Evolutionary conservation across 2,888 invertebrate species (phyloP).

Genomic region (Gnatocerus cornutus): DNA sequence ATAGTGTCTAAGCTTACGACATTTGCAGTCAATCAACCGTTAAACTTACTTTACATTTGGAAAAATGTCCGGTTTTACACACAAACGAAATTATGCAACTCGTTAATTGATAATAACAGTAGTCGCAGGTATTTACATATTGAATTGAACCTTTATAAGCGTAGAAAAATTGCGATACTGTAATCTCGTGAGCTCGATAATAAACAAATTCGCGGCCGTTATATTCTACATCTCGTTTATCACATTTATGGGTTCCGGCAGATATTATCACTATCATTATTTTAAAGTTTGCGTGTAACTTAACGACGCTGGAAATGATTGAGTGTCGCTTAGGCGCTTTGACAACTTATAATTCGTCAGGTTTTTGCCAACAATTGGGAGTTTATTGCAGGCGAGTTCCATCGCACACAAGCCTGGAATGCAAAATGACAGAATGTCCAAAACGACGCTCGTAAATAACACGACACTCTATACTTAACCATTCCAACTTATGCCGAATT

Average conservation of each 20-base stretch:
- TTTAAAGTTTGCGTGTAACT: constrained; percentile 39
- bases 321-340: constrained; percentile 14
- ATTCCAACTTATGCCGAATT: constrained; percentile 41
- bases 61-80: constrained; percentile 46
- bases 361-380: constrained; percentile 2
- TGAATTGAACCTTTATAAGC: constrained; percentile 34
- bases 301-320: constrained; percentile 29
- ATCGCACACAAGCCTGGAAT: constrained; percentile 21
- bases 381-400: constrained; percentile 31
- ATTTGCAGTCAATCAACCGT: constrained; percentile 49
- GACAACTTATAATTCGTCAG: constrained; percentile 20
- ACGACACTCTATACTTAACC: constrained; percentile 33
- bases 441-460: constrained; percentile 34
- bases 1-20: constrained; percentile 55
- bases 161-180: constrained; percentile 28
- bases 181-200: constrained; percentile 17
- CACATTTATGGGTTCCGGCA: constrained; percentile 41
- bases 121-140: constrained; percentile 39
- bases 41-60: constrained; percentile 47
- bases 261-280: constrained; percentile 44
- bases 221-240: constrained; percentile 43
- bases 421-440: constrained; percentile 28
- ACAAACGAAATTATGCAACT: constrained; percentile 48
- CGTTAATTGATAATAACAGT: constrained; percentile 47
- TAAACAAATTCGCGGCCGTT: constrained; percentile 29